Evolutionary conservation across 2,113 vertebrate species (phyloP), one percentile per base, ranked within the genome.

Genomic region (Coracopsis vasa): DNA sequence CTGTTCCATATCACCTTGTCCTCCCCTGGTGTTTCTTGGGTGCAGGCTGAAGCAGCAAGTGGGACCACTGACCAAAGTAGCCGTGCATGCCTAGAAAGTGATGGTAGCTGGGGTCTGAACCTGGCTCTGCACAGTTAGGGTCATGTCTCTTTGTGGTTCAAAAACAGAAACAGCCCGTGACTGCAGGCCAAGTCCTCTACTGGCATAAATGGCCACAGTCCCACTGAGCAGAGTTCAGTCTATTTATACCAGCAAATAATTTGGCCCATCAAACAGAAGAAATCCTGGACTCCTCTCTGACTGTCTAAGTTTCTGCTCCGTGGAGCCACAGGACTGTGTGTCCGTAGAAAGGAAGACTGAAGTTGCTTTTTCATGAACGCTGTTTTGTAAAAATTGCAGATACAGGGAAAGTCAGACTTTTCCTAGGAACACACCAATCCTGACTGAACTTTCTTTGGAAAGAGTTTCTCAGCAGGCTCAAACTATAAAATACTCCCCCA

Each of bases 161-260:
- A 73, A 85, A 69, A 91, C 62, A 90, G 92, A 83, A 92, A 65
- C 45, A 35, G 73, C 14, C 81, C 71, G n/a, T 48, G 87, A 69
- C 45, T 70, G 62, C 0, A 0, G 66, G 87, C 78, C 85, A 94
- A 88, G 72, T 66, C 41, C 62, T 93, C 73, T 88, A 1, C 9
- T 82, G 84, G 84, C 50, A 75, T 51, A 72, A 91, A 91, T 41
- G 73, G 70, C 54, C 54, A 50, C 16, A 0, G 62, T 50, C 19
- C 13, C 54, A 28, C 58, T 27, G n/a, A 79, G 78, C 61, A 80
- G 84, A 85, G 84, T 58, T 94, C 62, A 45, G 1, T 48, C 87
- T 96, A 91, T 92, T 96, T 94, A 94, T 92, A 91, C 31, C 18
- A 2, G 53, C 0, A 9, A 85, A 90, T 92, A 86, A 92, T 85